Conservation (phyloP, 2,888 invertebrate genomes). For the Hirtodrosophila confusa region DNA sequence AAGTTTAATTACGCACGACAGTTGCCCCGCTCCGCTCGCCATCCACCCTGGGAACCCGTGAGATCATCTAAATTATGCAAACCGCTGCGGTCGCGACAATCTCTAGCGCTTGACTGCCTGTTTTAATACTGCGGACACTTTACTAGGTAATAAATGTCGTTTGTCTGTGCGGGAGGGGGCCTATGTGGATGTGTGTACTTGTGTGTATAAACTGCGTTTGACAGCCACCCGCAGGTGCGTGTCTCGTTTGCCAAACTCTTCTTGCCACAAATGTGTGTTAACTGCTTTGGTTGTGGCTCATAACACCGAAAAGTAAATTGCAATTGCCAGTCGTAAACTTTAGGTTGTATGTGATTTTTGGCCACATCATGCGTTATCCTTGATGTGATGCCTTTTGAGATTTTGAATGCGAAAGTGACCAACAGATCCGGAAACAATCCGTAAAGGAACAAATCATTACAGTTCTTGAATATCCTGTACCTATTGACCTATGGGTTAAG, state of each 20-base stretch:
- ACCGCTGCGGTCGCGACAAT: constrained; percentile 28
- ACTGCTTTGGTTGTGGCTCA: constrained; percentile 15
- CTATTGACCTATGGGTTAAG: too few relatives aligned
- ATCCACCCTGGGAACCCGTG: background rate
- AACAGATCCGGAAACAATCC: too few relatives aligned
- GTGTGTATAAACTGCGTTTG: constrained; percentile 20
- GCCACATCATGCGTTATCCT: background rate
- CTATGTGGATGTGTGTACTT: background rate
- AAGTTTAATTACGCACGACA: constrained; percentile 7
- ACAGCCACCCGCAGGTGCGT: constrained; percentile 42
- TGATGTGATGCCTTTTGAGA: background rate
- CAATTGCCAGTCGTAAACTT: constrained; percentile 32
- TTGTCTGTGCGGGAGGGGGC: background rate
- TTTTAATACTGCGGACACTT: constrained; percentile 27
- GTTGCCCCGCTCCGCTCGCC: background rate
- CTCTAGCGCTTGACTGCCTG: constrained; percentile 7
- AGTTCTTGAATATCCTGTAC: too few relatives aligned
- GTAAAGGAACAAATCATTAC: too few relatives aligned
- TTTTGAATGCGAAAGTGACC: too few relatives aligned
- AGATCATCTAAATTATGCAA: constrained; percentile 36
- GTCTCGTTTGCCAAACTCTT: constrained; percentile 19
- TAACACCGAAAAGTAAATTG: constrained; percentile 4
- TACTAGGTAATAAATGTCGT: constrained; percentile 33
- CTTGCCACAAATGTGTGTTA: constrained; percentile 19
- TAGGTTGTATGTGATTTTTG: constrained; percentile 14